Percentiles rank a stretch among this genome's conserved stretches.
phyloP scores from a whole-genome alignment of 2,888 invertebrate genomes.

The Monopis laevigella region DNA sequence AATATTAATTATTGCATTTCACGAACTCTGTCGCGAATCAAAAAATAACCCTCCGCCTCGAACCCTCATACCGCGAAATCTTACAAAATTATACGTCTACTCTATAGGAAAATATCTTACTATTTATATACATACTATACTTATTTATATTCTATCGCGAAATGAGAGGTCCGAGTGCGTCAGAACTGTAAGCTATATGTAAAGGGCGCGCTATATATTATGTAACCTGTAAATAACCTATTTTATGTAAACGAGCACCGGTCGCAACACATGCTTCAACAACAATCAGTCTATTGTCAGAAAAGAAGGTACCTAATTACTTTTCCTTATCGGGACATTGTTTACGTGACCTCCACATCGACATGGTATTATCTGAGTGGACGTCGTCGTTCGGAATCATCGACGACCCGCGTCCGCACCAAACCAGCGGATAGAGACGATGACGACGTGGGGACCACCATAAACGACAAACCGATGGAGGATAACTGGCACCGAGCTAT shows the following conservation, averaged over 20 bases:
- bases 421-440: too few species aligned
- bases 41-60: conserved; percentile 19
- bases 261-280: conserved; percentile 63
- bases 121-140: background rate
- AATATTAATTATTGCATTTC: conserved; percentile 58
- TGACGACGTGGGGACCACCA: too few species aligned
- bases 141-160: background rate
- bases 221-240: conserved; percentile 67
- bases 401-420: too few species aligned
- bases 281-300: conserved; percentile 66
- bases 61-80: background rate
- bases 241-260: conserved; percentile 63
- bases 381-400: too few species aligned
- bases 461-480: too few species aligned
- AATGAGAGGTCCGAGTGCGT: background rate
- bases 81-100: conserved; percentile 43
- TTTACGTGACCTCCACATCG: conserved; percentile 6
- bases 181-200: conserved; percentile 2
- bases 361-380: conserved; percentile 3
- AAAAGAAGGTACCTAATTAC: conserved; percentile 48
- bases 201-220: conserved; percentile 33
- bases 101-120: conserved; percentile 26
- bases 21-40: conserved; percentile 34
- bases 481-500: conserved; percentile 43
- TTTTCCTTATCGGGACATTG: background rate